These are phyloP conservation scores for Himantopus leucocephalus DNA, from an alignment of 2,113 vertebrate genomes.

Conservation along the genomic window DNA sequence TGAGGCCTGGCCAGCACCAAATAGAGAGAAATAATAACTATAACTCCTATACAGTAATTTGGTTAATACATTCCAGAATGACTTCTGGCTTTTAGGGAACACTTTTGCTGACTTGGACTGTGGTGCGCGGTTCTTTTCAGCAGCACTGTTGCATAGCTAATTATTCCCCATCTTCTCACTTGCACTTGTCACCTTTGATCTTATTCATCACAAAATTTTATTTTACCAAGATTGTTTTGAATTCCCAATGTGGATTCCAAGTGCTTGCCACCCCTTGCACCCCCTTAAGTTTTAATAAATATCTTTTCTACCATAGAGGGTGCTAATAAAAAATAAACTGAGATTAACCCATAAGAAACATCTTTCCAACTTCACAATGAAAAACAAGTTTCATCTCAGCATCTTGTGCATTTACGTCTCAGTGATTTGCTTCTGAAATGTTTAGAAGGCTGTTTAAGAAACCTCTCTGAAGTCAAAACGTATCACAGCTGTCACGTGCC, in stretches of 20 bases:
- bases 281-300: neutral
- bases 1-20: neutral
- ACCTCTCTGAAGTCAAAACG: neutral
- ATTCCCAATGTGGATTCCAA: neutral
- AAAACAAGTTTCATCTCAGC: neutral
- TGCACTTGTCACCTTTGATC: neutral
- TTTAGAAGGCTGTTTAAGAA: neutral
- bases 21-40: neutral
- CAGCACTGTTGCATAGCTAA: neutral
- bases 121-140: fast-evolving
- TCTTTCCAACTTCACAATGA: neutral
- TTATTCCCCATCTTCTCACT: neutral
- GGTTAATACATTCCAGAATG: neutral
- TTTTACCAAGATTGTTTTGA: neutral
- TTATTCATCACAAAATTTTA: neutral
- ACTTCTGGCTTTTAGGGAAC: neutral
- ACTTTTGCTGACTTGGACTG: neutral
- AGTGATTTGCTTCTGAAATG: neutral
- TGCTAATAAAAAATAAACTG: neutral
- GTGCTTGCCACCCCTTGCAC: neutral
- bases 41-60: neutral
- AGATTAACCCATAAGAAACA: neutral
- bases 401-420: neutral
- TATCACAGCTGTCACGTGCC: neutral
- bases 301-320: neutral